A percentile compares a stretch with the other conserved stretches of the same genome.
Conservation (phyloP, 2,797 vertebrate genomes). For the Pithecia hirsuta region DNA sequence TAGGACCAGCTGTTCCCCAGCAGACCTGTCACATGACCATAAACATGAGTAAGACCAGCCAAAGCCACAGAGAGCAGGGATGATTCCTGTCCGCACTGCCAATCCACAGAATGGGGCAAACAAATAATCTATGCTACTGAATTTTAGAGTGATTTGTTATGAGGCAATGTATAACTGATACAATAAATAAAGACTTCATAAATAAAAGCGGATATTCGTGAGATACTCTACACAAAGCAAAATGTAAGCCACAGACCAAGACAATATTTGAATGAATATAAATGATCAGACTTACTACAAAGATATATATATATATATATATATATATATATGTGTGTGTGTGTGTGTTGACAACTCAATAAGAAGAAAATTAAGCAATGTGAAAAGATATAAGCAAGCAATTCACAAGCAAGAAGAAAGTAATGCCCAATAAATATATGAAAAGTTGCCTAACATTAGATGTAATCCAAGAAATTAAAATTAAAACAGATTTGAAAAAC, state of each 20-base stretch:
- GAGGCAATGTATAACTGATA: neutral
- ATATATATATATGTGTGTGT: neutral
- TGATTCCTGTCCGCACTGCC: neutral
- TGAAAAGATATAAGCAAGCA: neutral
- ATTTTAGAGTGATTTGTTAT: neutral
- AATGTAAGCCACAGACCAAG: neutral
- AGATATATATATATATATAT: neutral
- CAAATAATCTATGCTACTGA: neutral
- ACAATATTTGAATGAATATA: neutral
- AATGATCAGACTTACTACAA: neutral
- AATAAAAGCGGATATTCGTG: neutral
- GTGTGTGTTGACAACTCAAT: neutral
- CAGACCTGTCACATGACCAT: neutral
- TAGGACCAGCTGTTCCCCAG: neutral
- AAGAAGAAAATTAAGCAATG: neutral
- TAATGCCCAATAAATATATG: neutral
- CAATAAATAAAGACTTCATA: neutral
- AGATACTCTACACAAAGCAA: neutral
- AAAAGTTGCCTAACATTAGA: neutral
- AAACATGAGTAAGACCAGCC: neutral
- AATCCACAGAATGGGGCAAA: neutral
- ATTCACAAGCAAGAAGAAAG: neutral
- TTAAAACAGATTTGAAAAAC: neutral
- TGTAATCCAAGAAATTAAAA: neutral
- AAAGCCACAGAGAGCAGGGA: neutral